phyloP scores from a whole-genome alignment of 2,888 invertebrate genomes.

The Phorcus lineatus region DNA sequence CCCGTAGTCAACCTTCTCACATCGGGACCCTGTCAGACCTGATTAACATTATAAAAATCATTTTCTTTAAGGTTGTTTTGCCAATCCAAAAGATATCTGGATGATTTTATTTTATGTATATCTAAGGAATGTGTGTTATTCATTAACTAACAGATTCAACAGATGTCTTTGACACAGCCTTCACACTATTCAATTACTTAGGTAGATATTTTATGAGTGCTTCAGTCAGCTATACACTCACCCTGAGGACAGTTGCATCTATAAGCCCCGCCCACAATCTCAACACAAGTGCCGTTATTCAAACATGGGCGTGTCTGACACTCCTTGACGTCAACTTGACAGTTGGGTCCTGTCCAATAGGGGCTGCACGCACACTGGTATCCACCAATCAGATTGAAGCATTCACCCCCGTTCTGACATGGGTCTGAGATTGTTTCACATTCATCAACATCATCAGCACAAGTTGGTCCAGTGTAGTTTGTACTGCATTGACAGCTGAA shows the following conservation, averaged over 20 bases:
- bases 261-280: slow-evolving; percentile 43
- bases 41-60: no score
- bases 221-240: slow-evolving; percentile 10
- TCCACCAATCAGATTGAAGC: slow-evolving; percentile 88
- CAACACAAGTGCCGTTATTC: slow-evolving; percentile 88
- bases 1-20: slow-evolving; percentile 41
- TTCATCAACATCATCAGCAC: slow-evolving; percentile 91
- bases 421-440: slow-evolving; percentile 76
- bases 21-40: slow-evolving; percentile 80
- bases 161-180: no score
- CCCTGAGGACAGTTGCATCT: slow-evolving; percentile 41
- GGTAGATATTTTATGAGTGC: no score
- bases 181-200: no score
- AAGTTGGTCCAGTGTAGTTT: slow-evolving; percentile 81
- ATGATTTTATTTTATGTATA: no score
- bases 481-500: slow-evolving; percentile 48
- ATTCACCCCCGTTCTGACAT: slow-evolving; percentile 79
- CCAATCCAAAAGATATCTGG: no score
- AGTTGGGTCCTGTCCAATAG: slow-evolving; percentile 59
- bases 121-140: no score
- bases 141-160: no score
- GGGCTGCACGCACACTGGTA: slow-evolving; percentile 88
- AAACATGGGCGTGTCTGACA: slow-evolving; percentile 86
- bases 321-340: slow-evolving; percentile 83
- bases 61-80: no score